Base-by-base conservation (phyloP, 2,113 vertebrate genomes). In the Solea senegalensis region DNA sequence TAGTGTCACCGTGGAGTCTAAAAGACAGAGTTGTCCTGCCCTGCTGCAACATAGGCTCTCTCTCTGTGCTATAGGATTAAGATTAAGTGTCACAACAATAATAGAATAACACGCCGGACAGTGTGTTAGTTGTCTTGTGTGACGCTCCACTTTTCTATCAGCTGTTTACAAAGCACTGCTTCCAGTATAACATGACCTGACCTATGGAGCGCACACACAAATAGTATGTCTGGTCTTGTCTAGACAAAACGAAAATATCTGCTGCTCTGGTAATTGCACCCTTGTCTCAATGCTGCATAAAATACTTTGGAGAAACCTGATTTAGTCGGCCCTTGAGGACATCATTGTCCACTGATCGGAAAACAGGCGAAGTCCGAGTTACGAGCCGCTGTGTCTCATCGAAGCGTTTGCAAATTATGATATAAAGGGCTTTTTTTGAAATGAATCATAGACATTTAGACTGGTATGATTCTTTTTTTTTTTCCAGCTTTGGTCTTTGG, bases 191-290 rank as follows among this genome's bases (percentile, higher is more conserved):
- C 62, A 75, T 61, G 80, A 71, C 72, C 69, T 77, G 75, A 81
- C 80, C 76, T 54, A 73, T 4, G 76, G 50, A 76, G 76, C 69
- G 76, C 69, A 39, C 56, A 54, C 76, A 72, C 65, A 80, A 86
- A 82, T 72, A 56, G 54, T 56, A 74, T 21, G 83, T 85, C 88
- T 89, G 80, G 81, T 79, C 85, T 82, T 63, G 90, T 86, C 88
- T 88, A 85, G 89, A 90, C 86, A 63, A 84, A 87, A 89, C 68
- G 4, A 89, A 91, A 90, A 90, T 91, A 86, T 83, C 82, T 78
- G 46, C 80, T 77, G 71, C 71, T 82, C 56, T 78, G 62, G 77
- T 86, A 91, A 90, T 90, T 85, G 85, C 76, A 88, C 54, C 76
- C 80, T 85, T 67, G 70, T 80, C 76, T 86, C 68, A 39, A 52